Conservation (phyloP, 2,797 vertebrate genomes). For the Diplodus sargus region DNA sequence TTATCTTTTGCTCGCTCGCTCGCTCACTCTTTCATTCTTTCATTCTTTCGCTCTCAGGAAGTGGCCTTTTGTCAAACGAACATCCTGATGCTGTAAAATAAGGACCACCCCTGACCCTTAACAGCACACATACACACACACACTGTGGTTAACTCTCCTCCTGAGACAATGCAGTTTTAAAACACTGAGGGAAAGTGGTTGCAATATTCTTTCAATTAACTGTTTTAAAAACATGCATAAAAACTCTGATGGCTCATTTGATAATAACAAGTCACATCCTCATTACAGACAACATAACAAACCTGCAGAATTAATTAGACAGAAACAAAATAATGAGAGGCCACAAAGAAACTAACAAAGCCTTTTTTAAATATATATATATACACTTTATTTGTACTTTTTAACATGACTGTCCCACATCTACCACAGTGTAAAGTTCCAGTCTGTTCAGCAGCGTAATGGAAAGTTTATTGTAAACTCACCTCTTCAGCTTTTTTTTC, state of each 20-base stretch:
- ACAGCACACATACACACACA: conserved; percentile 16
- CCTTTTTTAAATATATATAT: not conserved
- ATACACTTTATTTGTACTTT: not conserved
- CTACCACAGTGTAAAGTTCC: not conserved
- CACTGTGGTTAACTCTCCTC: not conserved
- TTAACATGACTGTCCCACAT: not conserved
- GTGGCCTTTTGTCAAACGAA: conserved; percentile 70
- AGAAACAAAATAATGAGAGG: not conserved
- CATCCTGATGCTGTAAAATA: conserved; percentile 73
- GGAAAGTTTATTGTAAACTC: not conserved
- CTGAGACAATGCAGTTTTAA: not conserved
- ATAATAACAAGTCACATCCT: not conserved
- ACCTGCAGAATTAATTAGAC: conserved; percentile 3
- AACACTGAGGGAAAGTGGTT: not conserved
- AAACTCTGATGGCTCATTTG: not conserved
- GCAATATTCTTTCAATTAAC: conserved; percentile 18
- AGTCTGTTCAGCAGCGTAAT: not conserved
- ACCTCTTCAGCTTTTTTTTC: too few relatives aligned
- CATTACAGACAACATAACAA: not conserved
- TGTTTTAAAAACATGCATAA: not conserved
- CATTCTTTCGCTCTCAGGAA: conserved; percentile 53
- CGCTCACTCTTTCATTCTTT: not conserved
- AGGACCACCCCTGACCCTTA: conserved; percentile 9
- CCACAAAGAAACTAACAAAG: not conserved
- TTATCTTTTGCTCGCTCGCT: not conserved